Conservation (phyloP, 1,140 invertebrate species). For the Popillia japonica region DNA sequence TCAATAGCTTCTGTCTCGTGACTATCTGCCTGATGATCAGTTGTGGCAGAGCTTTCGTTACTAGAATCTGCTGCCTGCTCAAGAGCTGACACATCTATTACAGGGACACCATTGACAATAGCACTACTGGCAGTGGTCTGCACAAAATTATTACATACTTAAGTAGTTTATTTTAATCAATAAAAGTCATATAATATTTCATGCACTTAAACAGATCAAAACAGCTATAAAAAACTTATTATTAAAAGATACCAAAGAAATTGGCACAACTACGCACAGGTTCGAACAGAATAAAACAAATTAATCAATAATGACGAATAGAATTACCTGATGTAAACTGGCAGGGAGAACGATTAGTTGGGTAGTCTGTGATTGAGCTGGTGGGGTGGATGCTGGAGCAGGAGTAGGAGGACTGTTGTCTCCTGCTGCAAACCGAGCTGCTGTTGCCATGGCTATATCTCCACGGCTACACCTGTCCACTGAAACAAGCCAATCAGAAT, state of each 20-base stretch:
- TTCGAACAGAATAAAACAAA: conserved; percentile 13
- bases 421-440: conserved; percentile 59
- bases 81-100: conserved; percentile 58
- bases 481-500: conserved; percentile 51
- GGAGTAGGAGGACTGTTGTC: conserved; percentile 58
- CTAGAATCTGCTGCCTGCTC: conserved; percentile 59
- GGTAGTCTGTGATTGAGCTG: conserved; percentile 55
- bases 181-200: background rate
- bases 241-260: background rate
- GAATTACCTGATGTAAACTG: conserved; percentile 59
- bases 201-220: background rate
- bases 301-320: conserved; percentile 41
- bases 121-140: conserved; percentile 48
- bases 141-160: conserved; percentile 19
- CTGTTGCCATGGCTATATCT: conserved; percentile 59
- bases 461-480: conserved; percentile 57
- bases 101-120: conserved; percentile 59
- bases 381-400: conserved; percentile 57
- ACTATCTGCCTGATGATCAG: conserved; percentile 54
- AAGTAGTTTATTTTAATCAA: background rate
- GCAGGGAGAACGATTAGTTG: conserved; percentile 60
- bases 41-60: conserved; percentile 58
- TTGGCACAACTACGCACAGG: background rate
- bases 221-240: background rate
- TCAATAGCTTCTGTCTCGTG: conserved; percentile 57